A percentile compares a stretch with the other conserved stretches of the same genome.
These are phyloP conservation scores for Volucella zonaria DNA, from an alignment of 2,888 invertebrate genomes.

Conservation along the genomic window DNA sequence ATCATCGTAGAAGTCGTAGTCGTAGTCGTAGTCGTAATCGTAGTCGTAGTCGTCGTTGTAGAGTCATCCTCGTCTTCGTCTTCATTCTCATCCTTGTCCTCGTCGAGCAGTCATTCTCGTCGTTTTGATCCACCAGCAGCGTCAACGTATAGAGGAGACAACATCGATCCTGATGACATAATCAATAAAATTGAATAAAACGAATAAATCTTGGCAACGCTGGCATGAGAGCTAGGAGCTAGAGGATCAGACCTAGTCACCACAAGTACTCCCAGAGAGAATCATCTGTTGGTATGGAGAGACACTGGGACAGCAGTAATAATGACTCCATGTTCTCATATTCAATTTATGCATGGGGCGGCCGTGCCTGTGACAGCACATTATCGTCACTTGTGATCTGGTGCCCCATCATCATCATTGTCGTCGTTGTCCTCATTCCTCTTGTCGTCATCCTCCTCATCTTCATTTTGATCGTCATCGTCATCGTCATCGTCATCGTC, in stretches of 20 bases:
- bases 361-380: slow-evolving; percentile 77
- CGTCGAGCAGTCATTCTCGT: too few species aligned
- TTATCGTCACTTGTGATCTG: slow-evolving; percentile 79
- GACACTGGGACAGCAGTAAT: slow-evolving; percentile 70
- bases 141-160: slow-evolving; percentile 68
- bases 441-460: slow-evolving; percentile 36
- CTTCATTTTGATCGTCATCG: slow-evolving; percentile 15
- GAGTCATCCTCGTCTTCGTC: slow-evolving; percentile 13
- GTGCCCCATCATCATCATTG: slow-evolving; percentile 69
- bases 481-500: slow-evolving; percentile 12
- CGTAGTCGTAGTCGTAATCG: background rate
- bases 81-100: slow-evolving; percentile 3
- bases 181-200: slow-evolving; percentile 74
- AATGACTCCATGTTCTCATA: slow-evolving; percentile 74
- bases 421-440: slow-evolving; percentile 23
- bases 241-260: background rate
- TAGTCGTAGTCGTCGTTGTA: slow-evolving; percentile 31
- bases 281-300: slow-evolving; percentile 27
- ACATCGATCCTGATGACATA: slow-evolving; percentile 74
- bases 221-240: slow-evolving; percentile 53
- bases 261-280: slow-evolving; percentile 32
- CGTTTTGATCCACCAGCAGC: slow-evolving; percentile 43
- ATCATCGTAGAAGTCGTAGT: slow-evolving; percentile 31
- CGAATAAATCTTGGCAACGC: slow-evolving; percentile 68
- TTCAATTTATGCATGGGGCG: slow-evolving; percentile 74